Evolutionary conservation across 1,140 invertebrate species (phyloP), one percentile per base, ranked within the genome.

Genomic region (Tetramorium alpestre): DNA sequence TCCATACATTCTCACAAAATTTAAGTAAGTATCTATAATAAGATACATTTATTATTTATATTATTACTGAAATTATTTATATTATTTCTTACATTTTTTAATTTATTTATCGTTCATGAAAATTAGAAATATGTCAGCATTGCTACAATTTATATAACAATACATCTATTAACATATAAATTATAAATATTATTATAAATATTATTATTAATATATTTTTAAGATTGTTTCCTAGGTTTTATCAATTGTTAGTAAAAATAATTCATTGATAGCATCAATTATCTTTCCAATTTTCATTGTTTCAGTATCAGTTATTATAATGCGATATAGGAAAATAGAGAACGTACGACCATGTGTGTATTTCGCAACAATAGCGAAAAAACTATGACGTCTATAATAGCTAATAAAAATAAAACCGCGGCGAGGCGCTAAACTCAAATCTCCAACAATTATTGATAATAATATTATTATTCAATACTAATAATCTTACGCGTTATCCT

Each of bases 401-500:
- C 33, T 33, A 33, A 33, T 3, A 4, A 3, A 33, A 4, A 33
- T 33, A 33, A 33, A 33, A 33, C 33, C 3, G 3, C 33, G 3
- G 33, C 33, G 28, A 33, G 28, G 2, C 2, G 33, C 33, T 33
- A 33, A 33, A 33, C 33, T 33, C 28, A 33, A 33, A 33, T 33
- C 33, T 33, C 33, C 3, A 33, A 33, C 33, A 33, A 4, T 33
- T 33, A 62, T 62, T 62, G 18, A 62, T 64, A 78, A 65, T 51
- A 56, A 33, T 51, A 33, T 22, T 75, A 82, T 72, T 18, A 41
- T 0, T n/a, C 3, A 49, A 28, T 54, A 64, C 70, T 51, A 28
- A 67, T 3, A 72, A 62, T 88, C 82, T 89, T 92, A 95, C 95
- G 91, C 38, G 87, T 58, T 78, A 97, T 96, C 86, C 97, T 94